Conservation (phyloP, 1,140 invertebrate species). For the Mercenaria mercenaria region DNA sequence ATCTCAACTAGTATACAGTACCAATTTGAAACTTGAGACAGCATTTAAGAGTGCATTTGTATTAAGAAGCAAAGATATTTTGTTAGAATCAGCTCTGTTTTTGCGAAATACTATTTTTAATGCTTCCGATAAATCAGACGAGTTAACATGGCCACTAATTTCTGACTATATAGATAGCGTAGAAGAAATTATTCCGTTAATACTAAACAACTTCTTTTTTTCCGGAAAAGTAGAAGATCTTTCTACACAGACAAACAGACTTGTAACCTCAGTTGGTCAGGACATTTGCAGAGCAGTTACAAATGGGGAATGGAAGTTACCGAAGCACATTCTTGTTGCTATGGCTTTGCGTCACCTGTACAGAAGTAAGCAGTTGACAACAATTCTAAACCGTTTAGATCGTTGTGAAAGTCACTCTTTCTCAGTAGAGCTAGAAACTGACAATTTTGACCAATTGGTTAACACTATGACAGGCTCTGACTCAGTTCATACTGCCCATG, state of each 20-base stretch:
- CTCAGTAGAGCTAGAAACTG: slow-evolving; percentile 69
- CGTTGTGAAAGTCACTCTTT: slow-evolving; percentile 69
- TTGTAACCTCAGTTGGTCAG: slow-evolving; percentile 31
- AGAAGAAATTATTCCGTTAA: not conserved
- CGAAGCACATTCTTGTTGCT: slow-evolving; percentile 65
- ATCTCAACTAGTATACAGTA: not conserved
- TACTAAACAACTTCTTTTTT: not conserved
- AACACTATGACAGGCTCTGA: slow-evolving; percentile 62
- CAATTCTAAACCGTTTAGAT: slow-evolving; percentile 64
- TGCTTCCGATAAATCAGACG: not conserved
- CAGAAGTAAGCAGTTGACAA: slow-evolving; percentile 62
- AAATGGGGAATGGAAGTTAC: slow-evolving; percentile 66
- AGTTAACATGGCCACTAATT: not conserved
- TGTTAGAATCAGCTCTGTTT: not conserved
- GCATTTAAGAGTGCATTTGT: not conserved
- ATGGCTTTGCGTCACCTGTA: slow-evolving; percentile 62
- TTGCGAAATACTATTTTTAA: not conserved
- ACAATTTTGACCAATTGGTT: slow-evolving; percentile 74
- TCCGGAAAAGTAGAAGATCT: not conserved
- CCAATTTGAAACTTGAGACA: not conserved
- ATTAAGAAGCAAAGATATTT: not conserved
- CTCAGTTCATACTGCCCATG: slow-evolving; percentile 70
- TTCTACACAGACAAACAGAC: not conserved
- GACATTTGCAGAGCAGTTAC: slow-evolving; percentile 60
- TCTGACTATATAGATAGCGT: not conserved